phyloP scores from a whole-genome alignment of 1,140 invertebrate species.

The Samia ricini region DNA sequence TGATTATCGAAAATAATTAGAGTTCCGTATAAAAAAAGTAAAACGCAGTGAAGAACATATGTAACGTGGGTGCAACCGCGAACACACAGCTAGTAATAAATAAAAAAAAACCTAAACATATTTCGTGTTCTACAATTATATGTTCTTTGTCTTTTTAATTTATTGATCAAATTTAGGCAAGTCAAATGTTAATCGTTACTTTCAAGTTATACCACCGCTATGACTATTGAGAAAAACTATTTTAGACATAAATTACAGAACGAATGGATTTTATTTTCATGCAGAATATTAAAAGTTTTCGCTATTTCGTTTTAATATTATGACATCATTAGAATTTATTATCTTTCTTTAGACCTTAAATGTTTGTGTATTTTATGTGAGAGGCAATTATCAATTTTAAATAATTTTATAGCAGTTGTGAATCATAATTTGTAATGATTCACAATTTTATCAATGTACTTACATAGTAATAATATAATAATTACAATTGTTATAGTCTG shows the following conservation, averaged over 20 bases:
- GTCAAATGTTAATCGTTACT: not conserved
- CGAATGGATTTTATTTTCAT: not conserved
- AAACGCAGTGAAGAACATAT: no score
- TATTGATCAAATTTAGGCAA: no score
- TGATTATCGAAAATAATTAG: no score
- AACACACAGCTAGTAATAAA: no score
- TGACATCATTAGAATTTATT: not conserved
- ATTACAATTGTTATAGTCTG: not conserved
- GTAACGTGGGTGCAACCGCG: no score
- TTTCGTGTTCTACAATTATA: no score
- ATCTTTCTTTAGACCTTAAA: not conserved
- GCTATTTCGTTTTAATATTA: not conserved
- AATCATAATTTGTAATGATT: not conserved
- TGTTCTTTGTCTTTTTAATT: no score
- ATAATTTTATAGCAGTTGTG: not conserved
- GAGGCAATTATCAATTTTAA: not conserved
- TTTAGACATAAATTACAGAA: not conserved
- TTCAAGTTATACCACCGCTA: not conserved
- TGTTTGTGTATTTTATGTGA: not conserved
- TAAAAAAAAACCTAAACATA: no score
- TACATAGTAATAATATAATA: not conserved
- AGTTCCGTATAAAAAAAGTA: no score
- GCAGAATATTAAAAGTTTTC: not conserved
- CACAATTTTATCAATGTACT: not conserved
- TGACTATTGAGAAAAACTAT: not conserved